These are phyloP conservation scores for Chlorodrepanis virens DNA, from an alignment of 2,113 vertebrate species.

Conservation along the genomic window DNA sequence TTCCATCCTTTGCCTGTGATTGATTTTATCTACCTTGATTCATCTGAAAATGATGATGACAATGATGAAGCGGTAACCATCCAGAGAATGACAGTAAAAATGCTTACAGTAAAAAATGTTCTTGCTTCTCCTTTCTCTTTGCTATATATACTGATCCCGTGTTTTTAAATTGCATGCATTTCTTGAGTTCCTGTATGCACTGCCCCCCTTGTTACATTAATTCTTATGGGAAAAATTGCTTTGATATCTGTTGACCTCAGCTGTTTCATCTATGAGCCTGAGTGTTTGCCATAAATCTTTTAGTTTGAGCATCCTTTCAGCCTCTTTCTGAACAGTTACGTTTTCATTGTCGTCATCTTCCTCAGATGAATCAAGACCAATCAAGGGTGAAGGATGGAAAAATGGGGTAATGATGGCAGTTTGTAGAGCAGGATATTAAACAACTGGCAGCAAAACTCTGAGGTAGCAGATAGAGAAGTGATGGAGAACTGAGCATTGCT, in stretches of 20 bases:
- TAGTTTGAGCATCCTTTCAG: not conserved
- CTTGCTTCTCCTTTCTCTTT: not conserved
- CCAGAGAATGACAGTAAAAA: constrained; percentile 10
- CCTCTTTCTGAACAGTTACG: not conserved
- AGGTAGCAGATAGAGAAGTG: not conserved
- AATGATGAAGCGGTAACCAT: constrained; percentile 33
- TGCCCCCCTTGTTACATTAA: constrained; percentile 38
- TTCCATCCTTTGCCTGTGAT: not conserved
- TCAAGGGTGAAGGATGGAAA: constrained; percentile 50
- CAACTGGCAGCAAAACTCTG: not conserved
- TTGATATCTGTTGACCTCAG: constrained; percentile 43
- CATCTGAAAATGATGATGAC: constrained; percentile 49
- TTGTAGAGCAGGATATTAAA: constrained; percentile 12
- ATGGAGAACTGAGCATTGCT: not conserved
- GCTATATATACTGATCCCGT: not conserved
- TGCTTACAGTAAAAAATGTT: constrained; percentile 29
- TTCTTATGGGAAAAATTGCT: constrained; percentile 29
- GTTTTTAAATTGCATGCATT: constrained; percentile 1
- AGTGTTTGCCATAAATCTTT: constrained; percentile 16
- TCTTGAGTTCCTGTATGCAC: constrained; percentile 11
- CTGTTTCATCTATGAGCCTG: constrained; percentile 10
- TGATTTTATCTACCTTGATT: constrained; percentile 39
- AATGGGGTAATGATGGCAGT: constrained; percentile 23
- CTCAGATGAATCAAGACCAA: constrained; percentile 37
- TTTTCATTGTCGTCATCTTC: constrained; percentile 49